Percentiles rank a stretch among this genome's conserved stretches.
Conservation (phyloP, 1,140 invertebrate species). For the Marisa cornuarietis region DNA sequence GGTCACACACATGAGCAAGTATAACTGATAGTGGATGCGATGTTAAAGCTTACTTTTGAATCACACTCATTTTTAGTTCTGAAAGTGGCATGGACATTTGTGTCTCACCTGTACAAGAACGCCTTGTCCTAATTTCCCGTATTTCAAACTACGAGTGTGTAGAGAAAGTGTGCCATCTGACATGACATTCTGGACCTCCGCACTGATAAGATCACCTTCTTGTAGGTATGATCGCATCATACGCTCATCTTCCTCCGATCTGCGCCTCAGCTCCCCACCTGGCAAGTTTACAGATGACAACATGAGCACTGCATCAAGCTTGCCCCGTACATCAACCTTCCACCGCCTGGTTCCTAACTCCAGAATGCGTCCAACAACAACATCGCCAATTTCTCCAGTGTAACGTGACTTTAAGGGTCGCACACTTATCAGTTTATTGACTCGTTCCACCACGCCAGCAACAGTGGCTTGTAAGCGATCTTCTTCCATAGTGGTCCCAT, state of each 20-base stretch:
- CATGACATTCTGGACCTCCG: constrained; percentile 94
- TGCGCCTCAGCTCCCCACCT: constrained; percentile 91
- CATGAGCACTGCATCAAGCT: constrained; percentile 87
- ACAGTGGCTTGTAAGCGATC: constrained; percentile 88
- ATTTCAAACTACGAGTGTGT: constrained; percentile 95
- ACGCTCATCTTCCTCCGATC: constrained; percentile 96
- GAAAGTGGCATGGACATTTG: too few species aligned
- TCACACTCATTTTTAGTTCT: too few species aligned
- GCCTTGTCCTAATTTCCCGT: constrained; percentile 82
- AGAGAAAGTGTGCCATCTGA: constrained; percentile 91
- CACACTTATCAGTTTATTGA: constrained; percentile 94
- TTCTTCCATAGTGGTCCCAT: constrained; percentile 90
- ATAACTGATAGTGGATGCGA: too few species aligned
- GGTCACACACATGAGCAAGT: too few species aligned
- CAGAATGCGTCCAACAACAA: constrained; percentile 91
- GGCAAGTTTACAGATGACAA: constrained; percentile 96
- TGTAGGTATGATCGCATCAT: constrained; percentile 94
- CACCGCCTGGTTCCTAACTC: constrained; percentile 82
- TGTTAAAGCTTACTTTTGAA: too few species aligned
- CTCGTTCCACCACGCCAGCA: constrained; percentile 90
- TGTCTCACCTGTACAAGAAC: constrained; percentile 14
- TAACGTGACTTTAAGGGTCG: constrained; percentile 86
- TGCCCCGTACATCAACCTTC: constrained; percentile 89
- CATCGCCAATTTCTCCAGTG: constrained; percentile 92
- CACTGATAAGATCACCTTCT: constrained; percentile 97